Evolutionary conservation across 2,888 invertebrate species (phyloP), one percentile per base, ranked within the genome.

Genomic region (Drosophila nr. perissopoda): DNA sequence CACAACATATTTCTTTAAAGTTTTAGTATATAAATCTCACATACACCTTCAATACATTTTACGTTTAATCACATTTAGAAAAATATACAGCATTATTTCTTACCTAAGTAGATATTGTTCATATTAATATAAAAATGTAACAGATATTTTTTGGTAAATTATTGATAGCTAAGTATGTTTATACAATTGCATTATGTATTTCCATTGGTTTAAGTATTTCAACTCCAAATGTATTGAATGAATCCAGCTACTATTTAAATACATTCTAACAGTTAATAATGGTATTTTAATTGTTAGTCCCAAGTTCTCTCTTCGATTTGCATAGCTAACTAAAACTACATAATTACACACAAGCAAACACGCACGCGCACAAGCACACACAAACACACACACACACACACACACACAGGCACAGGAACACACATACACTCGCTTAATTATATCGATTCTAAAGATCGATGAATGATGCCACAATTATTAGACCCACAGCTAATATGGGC

Each of bases 61-160:
- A 60, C 48, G 38, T 89, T 84, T 89, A 84, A 90, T 89, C 89
- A 89, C 90, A 88, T 88, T 88, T 86, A 86, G 61, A 81, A 82
- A 89, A 86, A 86, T 90, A 83, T 88, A 85, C 85, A 85, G 33
- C 59, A 62, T 82, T 88, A 88, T 74, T 59, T 52, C 70, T 80
- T 82, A 89, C 29, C 42, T 54, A 58, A 70, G 54, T 65, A 70
- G 52, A 76, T 60, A 59, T 67, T 71, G 60, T 54, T 69, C 29
- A 73, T 58, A 79, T 79, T 79, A 79, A 82, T 78, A 70, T 42
- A 74, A 67, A 79, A 52, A 54, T 61, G 52, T 70, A 76, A 79
- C 58, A 68, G 7, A 71, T 87, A 75, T 75, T 74, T 74, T 83
- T 81, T 75, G 60, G 74, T 74, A 65, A 76, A 70, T 76, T 89